Evolutionary conservation across 2,888 invertebrate species (phyloP), one percentile per base, ranked within the genome.

Genomic region (Hypolimnas misippus): DNA sequence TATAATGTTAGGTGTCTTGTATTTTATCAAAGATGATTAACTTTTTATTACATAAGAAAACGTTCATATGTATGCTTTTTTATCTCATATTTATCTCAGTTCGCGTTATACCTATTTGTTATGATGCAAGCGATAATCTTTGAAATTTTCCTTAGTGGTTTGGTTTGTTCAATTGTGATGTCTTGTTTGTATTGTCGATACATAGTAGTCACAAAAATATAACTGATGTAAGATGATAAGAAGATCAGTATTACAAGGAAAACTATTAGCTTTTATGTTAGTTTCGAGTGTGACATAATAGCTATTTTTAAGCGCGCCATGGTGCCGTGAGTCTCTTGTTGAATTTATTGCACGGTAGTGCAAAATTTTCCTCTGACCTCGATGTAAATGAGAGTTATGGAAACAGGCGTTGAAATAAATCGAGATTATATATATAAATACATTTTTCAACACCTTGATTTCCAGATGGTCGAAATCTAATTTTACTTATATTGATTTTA

Each of bases 281-380:
- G 17, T 21, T 46, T 21, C 44, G 12, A 1, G 12, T 12, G 12
- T 46, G 19, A 46, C 19, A 44, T 12, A 44, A 56, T 33, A 31
- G 31, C 51, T 21, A 19, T 50, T 33, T 33, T 33, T 56, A 51
- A n/a, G 42, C 8, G 40, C 33, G 33, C 40, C 51, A 40, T 33
- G 16, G 49, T 25, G 40, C 55, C 33, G 44, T 21, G 35, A 38
- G 29, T 50, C 17, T 54, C 38, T 33, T 44, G 16, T 56, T 16
- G 53, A 54, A 57, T 53, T 57, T 53, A 53, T 49, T 42, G 53
- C 17, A n/a, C 17, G 10, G 35, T 31, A 19, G 40, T 54, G 49
- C 49, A 58, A 53, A 58, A 50, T 57, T 57, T 58, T 57, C 46
- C 57, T 54, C 14, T 54, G 57, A n/a, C 62, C 62, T 63, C 53